These are phyloP conservation scores for Oncorhynchus clarkii DNA, from an alignment of 2,113 vertebrate genomes.

Conservation along the genomic window DNA sequence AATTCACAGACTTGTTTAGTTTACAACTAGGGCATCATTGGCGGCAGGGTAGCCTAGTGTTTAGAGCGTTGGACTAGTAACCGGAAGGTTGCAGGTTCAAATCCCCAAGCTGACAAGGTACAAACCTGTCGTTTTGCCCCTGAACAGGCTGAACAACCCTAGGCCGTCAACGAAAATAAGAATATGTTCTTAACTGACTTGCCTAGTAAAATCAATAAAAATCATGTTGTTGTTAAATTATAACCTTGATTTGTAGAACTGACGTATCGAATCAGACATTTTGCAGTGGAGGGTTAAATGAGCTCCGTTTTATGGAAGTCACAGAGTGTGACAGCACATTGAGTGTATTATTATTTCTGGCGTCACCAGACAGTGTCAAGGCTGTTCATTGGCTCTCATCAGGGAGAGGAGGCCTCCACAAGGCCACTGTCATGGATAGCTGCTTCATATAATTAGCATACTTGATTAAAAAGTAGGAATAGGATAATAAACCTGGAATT, in stretches of 20 bases:
- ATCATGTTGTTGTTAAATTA: conserved; percentile 1
- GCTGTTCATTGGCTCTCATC: conserved; percentile 3
- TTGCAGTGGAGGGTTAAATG: conserved; percentile 22
- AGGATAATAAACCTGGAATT: not conserved
- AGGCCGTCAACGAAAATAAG: too few relatives aligned
- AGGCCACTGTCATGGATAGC: conserved; percentile 14
- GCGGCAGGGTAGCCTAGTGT: too few relatives aligned
- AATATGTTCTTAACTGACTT: too few relatives aligned
- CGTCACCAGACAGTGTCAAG: conserved; percentile 1
- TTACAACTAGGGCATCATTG: not conserved
- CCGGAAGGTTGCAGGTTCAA: too few relatives aligned
- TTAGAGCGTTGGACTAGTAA: too few relatives aligned
- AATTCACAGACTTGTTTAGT: not conserved
- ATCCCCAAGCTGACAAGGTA: too few relatives aligned
- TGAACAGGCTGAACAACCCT: too few relatives aligned
- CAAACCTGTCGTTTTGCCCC: too few relatives aligned
- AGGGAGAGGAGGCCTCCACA: not conserved
- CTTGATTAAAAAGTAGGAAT: conserved; percentile 5
- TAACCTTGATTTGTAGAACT: not conserved
- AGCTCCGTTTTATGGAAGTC: conserved; percentile 13
- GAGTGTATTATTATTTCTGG: not conserved
- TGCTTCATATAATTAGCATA: conserved; percentile 16
- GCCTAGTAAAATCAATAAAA: too few relatives aligned
- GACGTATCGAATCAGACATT: conserved; percentile 29
- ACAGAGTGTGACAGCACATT: not conserved